Evolutionary conservation across 2,113 vertebrate species (phyloP), one percentile per base, ranked within the genome.

Genomic region (Cyanoderma ruficeps): DNA sequence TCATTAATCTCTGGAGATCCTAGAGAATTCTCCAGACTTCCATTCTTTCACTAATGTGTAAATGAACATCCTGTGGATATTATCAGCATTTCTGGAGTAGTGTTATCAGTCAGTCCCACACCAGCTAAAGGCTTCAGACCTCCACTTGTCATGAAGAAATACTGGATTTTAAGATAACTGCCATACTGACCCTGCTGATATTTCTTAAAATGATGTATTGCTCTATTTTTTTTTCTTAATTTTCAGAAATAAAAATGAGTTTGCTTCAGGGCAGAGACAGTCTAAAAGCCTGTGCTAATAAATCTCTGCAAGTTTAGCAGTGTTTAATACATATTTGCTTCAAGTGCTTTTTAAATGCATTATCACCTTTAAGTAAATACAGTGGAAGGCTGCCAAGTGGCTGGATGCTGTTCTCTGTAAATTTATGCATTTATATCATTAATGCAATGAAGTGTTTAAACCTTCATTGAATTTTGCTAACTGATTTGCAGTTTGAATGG

Each of bases 331-430:
- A 90, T 84, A 96, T 96, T 96, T 97, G 92, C 92, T 95, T 79
- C 93, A 94, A 97, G 80, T 90, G 90, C 90, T 96, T 96, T 95
- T 96, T 75, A 95, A 98, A 94, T 95, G 75, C 96, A 95, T 96
- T 97, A 96, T 96, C 96, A 97, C 97, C 96, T 98, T 93, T 92
- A 96, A 96, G 96, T 96, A 97, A 97, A 97, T 96, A 97, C 61
- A 60, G 65, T 97, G 97, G 97, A 96, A 93, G 39, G 11, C 94
- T 96, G 89, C 92, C 84, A 94, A 83, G 31, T 77, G 72, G 56
- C 92, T 95, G 86, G 76, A 89, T 92, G 80, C 71, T 76, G 56
- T 71, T 92, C 83, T n/a, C 82, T 21, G 33, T 69, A 93, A 89
- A 91, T 93, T 61, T 87, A 96, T 95, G 85, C 80, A 84, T 96